Evolutionary conservation across 2,797 vertebrate genomes (phyloP).

Genomic region (Falco columbarius): DNA sequence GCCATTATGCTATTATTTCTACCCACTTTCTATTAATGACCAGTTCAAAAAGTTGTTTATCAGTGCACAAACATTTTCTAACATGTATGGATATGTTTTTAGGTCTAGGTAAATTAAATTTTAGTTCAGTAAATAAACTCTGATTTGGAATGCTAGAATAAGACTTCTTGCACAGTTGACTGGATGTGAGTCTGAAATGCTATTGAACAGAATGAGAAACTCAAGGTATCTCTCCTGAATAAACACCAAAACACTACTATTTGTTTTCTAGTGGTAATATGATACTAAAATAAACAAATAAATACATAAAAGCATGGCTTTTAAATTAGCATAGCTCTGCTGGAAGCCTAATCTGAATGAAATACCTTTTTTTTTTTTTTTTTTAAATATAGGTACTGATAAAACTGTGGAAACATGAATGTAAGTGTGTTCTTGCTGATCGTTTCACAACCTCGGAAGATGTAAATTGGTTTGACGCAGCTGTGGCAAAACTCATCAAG

Average conservation of each 20-base stretch:
- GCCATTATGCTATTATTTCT: neutral
- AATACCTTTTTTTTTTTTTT: neutral
- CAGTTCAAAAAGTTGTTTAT: neutral
- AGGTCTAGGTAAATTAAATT: neutral
- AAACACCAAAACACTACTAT: neutral
- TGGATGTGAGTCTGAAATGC: neutral
- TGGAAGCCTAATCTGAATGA: neutral
- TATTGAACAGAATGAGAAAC: neutral
- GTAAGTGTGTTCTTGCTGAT: slow-evolving; percentile 93
- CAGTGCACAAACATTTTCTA: neutral
- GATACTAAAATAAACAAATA: neutral
- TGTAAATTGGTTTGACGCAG: slow-evolving; percentile 88
- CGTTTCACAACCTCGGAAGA: slow-evolving; percentile 88
- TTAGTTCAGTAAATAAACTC: neutral
- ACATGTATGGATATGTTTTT: neutral
- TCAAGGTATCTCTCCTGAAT: neutral
- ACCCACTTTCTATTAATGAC: neutral
- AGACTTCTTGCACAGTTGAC: neutral
- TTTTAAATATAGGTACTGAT: slow-evolving; percentile 79
- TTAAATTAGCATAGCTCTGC: neutral
- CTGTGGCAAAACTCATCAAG: slow-evolving; percentile 80
- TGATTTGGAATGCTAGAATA: neutral
- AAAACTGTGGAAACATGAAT: slow-evolving; percentile 95
- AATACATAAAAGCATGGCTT: neutral
- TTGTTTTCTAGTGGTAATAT: neutral